phyloP scores from a whole-genome alignment of 2,888 invertebrate genomes.

The Tetragnatha montana region DNA sequence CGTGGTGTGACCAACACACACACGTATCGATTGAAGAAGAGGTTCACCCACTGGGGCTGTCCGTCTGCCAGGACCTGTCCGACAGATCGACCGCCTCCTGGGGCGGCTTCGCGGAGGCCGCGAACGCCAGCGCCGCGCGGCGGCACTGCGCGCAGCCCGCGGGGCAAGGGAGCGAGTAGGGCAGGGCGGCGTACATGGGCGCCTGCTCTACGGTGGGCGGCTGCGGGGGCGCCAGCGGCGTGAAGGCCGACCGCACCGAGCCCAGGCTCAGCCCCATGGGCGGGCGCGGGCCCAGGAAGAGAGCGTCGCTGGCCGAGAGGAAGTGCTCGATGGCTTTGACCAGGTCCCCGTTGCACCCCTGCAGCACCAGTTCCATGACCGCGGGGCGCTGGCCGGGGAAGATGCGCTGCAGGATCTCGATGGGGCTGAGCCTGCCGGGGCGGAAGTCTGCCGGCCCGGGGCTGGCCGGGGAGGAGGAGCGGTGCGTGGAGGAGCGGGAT shows the following conservation, averaged over 20 bases:
- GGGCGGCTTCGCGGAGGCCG: conserved; percentile 12
- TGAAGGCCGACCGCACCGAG: conserved; percentile 76
- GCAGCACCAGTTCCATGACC: conserved; percentile 88
- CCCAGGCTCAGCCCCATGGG: conserved; percentile 57
- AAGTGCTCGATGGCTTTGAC: conserved; percentile 93
- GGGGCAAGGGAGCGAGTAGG: conserved; percentile 70
- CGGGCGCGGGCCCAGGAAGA: conserved; percentile 57
- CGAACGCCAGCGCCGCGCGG: conserved; percentile 13
- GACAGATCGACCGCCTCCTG: conserved; percentile 71
- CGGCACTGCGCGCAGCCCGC: conserved; percentile 71
- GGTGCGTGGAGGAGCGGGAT: conserved; percentile 20
- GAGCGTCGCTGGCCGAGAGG: conserved; percentile 74
- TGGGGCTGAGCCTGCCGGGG: conserved; percentile 68
- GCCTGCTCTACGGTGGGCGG: conserved; percentile 72
- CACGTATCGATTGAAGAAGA: no score
- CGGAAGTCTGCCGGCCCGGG: conserved; percentile 71
- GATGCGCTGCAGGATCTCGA: conserved; percentile 89
- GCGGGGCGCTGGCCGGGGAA: conserved; percentile 81
- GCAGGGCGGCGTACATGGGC: conserved; percentile 61
- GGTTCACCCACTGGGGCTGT: conserved; percentile 55
- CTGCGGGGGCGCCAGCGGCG: conserved; percentile 74
- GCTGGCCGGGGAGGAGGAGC: conserved; percentile 18
- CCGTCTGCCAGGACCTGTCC: conserved; percentile 70
- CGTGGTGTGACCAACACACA: no score
- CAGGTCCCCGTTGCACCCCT: conserved; percentile 93